These are phyloP conservation scores for Laothoe populi DNA, from an alignment of 2,888 invertebrate genomes.

Conservation along the genomic window DNA sequence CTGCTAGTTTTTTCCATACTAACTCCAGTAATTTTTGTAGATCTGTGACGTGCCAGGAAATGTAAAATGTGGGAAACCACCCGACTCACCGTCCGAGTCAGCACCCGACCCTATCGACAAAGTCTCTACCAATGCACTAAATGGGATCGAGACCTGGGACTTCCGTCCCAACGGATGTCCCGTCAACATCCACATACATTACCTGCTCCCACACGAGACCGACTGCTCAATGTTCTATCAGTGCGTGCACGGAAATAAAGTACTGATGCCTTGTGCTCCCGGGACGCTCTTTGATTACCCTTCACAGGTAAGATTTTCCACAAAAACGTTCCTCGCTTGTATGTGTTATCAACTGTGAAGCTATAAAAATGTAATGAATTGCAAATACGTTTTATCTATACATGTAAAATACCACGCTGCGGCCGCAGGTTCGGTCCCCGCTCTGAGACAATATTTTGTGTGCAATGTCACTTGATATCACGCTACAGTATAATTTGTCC, in stretches of 20 bases:
- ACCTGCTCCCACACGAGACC: slow-evolving; percentile 54
- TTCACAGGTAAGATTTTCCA: slow-evolving; percentile 49
- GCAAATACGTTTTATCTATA: no score
- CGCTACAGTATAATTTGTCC: no score
- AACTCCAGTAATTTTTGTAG: slow-evolving; percentile 31
- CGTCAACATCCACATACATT: slow-evolving; percentile 38
- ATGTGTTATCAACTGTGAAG: no score
- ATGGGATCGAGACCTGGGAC: background rate
- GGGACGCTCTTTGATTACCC: slow-evolving; percentile 54
- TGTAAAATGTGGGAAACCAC: slow-evolving; percentile 29
- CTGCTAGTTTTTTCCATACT: background rate
- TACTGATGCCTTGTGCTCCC: slow-evolving; percentile 46
- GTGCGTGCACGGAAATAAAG: slow-evolving; percentile 54
- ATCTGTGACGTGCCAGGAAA: slow-evolving; percentile 38
- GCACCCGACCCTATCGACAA: background rate
- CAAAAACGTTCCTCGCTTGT: no score
- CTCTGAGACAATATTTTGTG: no score
- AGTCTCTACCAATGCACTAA: no score
- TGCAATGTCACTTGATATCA: no score
- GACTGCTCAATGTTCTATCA: slow-evolving; percentile 60
- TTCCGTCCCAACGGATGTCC: slow-evolving; percentile 41
- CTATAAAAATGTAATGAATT: no score
- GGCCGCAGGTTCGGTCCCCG: no score
- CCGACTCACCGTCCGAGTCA: background rate
- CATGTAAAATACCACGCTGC: no score